Base-by-base conservation (phyloP, 2,888 invertebrate species). In the Nysson spinosus region DNA sequence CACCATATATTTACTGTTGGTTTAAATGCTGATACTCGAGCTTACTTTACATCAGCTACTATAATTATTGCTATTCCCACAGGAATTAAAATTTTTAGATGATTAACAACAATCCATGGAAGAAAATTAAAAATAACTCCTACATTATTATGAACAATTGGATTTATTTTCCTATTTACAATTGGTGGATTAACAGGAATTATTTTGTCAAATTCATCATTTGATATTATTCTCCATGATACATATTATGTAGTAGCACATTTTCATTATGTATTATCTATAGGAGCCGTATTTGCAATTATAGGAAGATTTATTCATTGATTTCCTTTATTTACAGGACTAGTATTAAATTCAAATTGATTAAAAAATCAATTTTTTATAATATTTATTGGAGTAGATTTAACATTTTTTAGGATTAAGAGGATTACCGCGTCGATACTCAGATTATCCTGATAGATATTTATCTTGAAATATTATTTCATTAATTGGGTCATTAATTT, bases 41-140 rank as follows among this genome's bases (percentile, higher is more conserved):
- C 94, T 16, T 95, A 95, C 85, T 95, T 95, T 86, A 95, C 94
- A 0, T 92, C 94, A 39, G 94, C 94, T 0, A 95, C 94, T 12
- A 94, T 94, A 91, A 93, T 95, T 90, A 95, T 95, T 93, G 94
- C 94, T 0, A 91, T 95, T 0, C 94, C 95, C 0, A 95, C 95
- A 12, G 95, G 94, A 75, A 93, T 95, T 90, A 95, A 95, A 91
- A 90, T 95, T 88, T 94, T 94, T 88, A 92, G 93, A 1, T 62
- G 60, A 58, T 19, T 65, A 20, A 24, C 55, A 1, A 57, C 51
- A 1, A n/a, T 56, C 4, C 11, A 61, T 7, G 56, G 62, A 2
- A 19, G 28, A 87, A 94, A 88, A 82, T 88, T 60, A 90, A 92
- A 89, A 90, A 92, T 0, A 85, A 87, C 1, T 92, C 91, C 85